phyloP scores from a whole-genome alignment of 2,888 invertebrate genomes.

The Automeris io region DNA sequence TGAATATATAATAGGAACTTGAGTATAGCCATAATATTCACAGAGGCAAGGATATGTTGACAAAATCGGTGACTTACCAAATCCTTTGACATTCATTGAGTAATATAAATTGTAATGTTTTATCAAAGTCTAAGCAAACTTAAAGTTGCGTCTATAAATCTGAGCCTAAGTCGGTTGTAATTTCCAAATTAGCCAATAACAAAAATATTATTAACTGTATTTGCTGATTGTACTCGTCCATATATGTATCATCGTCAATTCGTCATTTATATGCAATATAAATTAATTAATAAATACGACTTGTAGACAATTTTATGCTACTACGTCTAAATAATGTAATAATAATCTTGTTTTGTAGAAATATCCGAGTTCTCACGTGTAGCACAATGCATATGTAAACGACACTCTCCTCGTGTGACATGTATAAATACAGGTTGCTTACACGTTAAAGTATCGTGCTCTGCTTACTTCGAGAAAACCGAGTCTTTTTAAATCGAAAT shows the following conservation, averaged over 20 bases:
- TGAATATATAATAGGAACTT: no score
- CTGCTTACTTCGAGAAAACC: no score
- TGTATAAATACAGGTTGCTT: no score
- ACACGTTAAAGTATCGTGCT: no score
- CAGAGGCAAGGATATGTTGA: no score
- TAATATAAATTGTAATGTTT: no score
- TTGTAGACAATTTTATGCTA: slow-evolving; percentile 2
- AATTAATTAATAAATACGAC: slow-evolving; percentile 4
- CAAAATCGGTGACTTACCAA: no score
- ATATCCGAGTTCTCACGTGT: slow-evolving; percentile 5
- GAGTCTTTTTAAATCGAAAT: no score
- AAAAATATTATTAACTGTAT: background rate
- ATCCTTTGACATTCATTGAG: no score
- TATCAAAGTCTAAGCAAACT: background rate
- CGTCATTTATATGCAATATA: slow-evolving; percentile 7
- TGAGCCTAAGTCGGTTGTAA: no score
- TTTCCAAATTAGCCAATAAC: background rate
- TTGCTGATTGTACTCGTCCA: background rate
- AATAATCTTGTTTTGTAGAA: slow-evolving; percentile 5
- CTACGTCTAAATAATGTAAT: background rate
- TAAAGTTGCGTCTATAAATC: no score
- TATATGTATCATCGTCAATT: slow-evolving; percentile 1
- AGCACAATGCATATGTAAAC: background rate
- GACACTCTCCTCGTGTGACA: background rate
- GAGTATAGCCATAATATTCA: no score